Evolutionary conservation across 2,888 invertebrate genomes (phyloP).

Genomic region (Heliconius erato): DNA sequence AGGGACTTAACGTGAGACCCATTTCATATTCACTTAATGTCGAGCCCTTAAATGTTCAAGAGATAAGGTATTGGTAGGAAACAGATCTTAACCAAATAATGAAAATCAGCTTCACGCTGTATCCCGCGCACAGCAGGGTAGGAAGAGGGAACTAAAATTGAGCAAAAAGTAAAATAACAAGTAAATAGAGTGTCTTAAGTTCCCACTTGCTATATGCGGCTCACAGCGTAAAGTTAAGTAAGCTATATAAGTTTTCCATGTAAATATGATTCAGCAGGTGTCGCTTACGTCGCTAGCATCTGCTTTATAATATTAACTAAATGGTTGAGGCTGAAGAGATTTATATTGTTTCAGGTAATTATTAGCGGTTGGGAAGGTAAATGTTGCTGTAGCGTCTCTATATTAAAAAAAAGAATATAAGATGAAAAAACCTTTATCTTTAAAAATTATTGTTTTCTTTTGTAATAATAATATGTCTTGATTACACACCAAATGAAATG

Average conservation of each 20-base stretch:
- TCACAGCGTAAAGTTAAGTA: no score
- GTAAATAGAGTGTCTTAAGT: no score
- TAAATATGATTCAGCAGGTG: constrained; percentile 3
- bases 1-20: neutral
- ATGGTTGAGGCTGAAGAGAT: neutral
- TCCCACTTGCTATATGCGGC: no score
- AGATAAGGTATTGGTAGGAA: constrained; percentile 10
- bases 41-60: constrained; percentile 1
- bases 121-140: no score
- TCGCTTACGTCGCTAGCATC: neutral
- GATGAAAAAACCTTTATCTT: no score
- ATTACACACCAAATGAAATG: no score
- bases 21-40: constrained; percentile 28
- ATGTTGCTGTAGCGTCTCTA: neutral
- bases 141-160: no score
- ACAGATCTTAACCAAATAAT: constrained; percentile 2
- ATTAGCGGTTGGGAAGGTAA: neutral
- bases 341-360: constrained; percentile 8
- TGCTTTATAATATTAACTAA: neutral
- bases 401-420: neutral
- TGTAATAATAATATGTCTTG: no score
- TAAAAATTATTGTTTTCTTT: no score
- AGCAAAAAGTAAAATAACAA: no score
- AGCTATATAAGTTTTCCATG: neutral
- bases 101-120: neutral